Evolutionary conservation across 2,888 invertebrate species (phyloP).

Genomic region (Cremastinae sp.): DNA sequence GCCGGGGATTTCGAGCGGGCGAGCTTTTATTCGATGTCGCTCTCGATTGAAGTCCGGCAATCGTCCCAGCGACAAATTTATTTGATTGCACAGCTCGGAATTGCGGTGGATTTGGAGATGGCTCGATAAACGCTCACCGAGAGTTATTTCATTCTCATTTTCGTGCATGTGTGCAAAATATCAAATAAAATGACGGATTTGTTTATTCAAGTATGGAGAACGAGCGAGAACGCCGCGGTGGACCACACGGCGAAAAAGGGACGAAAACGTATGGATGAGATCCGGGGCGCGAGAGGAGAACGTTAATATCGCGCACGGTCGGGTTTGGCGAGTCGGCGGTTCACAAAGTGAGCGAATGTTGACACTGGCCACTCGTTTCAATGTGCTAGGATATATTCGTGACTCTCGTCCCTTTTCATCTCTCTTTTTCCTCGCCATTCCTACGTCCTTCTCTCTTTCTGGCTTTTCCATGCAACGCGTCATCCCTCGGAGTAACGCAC

Average conservation of each 20-base stretch:
- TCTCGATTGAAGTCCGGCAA: too few species aligned
- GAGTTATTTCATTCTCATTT: conserved; percentile 74
- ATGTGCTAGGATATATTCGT: conserved; percentile 46
- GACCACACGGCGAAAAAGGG: conserved; percentile 12
- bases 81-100: too few species aligned
- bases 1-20: too few species aligned
- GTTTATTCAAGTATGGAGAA: conserved; percentile 75
- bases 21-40: too few species aligned
- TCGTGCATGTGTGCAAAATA: conserved; percentile 75
- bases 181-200: conserved; percentile 75
- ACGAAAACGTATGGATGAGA: conserved; percentile 36
- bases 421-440: conserved; percentile 62
- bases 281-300: conserved; percentile 69
- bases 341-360: conserved; percentile 80
- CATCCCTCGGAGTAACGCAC: conserved; percentile 60
- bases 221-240: conserved; percentile 26
- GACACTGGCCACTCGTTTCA: conserved; percentile 77
- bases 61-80: too few species aligned
- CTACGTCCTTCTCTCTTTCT: conserved; percentile 64
- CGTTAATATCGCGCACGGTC: conserved; percentile 76
- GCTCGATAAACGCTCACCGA: conserved; percentile 28
- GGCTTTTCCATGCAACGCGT: conserved; percentile 56
- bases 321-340: conserved; percentile 75
- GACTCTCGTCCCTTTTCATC: conserved; percentile 61
- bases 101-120: too few species aligned